Conservation (phyloP, 2,888 invertebrate species). For the Harpalus rufipes region DNA sequence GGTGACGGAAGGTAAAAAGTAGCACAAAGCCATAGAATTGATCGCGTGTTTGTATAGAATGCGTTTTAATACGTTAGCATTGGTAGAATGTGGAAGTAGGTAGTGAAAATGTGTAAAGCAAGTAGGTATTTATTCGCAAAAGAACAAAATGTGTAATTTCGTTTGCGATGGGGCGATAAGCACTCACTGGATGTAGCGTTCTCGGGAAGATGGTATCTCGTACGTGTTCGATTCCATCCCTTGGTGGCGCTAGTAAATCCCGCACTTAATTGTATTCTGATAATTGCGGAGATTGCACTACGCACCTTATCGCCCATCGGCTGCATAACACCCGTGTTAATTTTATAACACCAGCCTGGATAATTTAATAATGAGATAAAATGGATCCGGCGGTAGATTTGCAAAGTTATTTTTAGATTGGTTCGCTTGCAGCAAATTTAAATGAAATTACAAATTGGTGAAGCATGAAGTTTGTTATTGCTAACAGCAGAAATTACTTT, state of each 20-base stretch:
- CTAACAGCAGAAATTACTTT: constrained; percentile 2
- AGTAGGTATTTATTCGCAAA: not conserved
- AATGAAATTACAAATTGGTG: constrained; percentile 3
- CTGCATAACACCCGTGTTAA: constrained; percentile 55
- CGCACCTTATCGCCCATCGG: constrained; percentile 56
- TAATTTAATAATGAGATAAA: constrained; percentile 54
- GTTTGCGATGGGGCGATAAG: constrained; percentile 5
- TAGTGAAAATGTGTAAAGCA: not conserved
- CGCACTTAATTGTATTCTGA: constrained; percentile 62
- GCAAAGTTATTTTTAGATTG: not conserved
- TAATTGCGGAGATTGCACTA: constrained; percentile 57
- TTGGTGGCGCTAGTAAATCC: constrained; percentile 50
- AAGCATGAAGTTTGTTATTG: constrained; percentile 3
- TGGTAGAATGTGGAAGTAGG: not conserved
- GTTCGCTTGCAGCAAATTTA: not conserved
- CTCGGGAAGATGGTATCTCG: not conserved
- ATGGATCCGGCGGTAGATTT: constrained; percentile 1
- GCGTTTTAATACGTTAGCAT: not conserved
- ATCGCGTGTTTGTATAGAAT: too few species aligned
- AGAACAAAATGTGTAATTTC: not conserved
- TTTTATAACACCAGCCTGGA: constrained; percentile 50
- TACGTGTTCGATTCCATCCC: constrained; percentile 28
- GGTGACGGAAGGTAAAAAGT: too few species aligned
- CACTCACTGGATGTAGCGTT: not conserved
- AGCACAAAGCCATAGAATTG: too few species aligned